Evolutionary conservation across 2,113 vertebrate species (phyloP).

Genomic region (Takifugu bimaculatus): DNA sequence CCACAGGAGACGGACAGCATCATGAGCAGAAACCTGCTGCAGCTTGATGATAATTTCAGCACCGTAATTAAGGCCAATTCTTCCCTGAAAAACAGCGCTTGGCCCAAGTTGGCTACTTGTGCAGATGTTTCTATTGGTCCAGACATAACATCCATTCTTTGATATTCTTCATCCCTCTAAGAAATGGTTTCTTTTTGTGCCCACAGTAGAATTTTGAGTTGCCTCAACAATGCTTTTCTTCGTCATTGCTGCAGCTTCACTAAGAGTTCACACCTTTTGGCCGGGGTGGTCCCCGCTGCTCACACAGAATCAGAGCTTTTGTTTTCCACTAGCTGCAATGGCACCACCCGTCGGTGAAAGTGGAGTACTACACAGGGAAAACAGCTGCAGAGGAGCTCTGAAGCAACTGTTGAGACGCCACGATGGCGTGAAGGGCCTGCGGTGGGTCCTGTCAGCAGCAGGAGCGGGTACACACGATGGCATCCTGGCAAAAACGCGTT

Average conservation of each 20-base stretch:
- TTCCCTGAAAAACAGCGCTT: neutral
- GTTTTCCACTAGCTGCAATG: constrained; percentile 17
- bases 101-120: too few relatives aligned
- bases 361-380: constrained; percentile 13
- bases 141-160: too few relatives aligned
- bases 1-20: neutral
- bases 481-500: too few relatives aligned
- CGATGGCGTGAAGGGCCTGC: neutral
- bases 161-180: too few relatives aligned
- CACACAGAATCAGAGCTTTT: neutral
- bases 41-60: neutral
- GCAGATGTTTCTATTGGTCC: too few relatives aligned
- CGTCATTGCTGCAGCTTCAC: too few relatives aligned
- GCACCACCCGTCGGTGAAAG: constrained; percentile 42
- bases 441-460: too few relatives aligned
- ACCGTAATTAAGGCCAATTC: neutral
- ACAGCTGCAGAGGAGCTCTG: fast-evolving
- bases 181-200: too few relatives aligned
- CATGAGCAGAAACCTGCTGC: neutral
- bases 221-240: too few relatives aligned
- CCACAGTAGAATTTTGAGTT: too few relatives aligned
- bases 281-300: neutral
- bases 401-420: neutral
- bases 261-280: too few relatives aligned
- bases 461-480: too few relatives aligned